Conservation (phyloP, 2,113 vertebrate genomes). For the Empidonax alnorum region DNA sequence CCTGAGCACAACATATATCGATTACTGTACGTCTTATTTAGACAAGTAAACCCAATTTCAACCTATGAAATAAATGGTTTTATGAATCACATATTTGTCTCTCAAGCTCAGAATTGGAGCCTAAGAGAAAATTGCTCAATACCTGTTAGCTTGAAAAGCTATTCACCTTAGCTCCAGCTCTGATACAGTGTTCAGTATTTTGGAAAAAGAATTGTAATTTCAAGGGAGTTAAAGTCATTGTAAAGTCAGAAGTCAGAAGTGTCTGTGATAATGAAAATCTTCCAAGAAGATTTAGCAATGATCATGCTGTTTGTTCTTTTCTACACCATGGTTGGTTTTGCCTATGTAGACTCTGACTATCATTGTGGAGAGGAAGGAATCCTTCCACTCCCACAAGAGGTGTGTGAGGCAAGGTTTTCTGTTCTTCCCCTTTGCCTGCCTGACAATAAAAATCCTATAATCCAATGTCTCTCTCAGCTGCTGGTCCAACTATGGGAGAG, state of each 20-base stretch:
- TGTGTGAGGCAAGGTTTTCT: not conserved
- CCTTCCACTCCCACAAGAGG: not conserved
- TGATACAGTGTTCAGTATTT: not conserved
- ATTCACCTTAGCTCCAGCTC: not conserved
- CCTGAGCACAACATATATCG: not conserved
- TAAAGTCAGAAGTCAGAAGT: not conserved
- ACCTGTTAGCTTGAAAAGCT: not conserved
- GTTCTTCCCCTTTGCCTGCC: not conserved
- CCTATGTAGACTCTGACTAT: not conserved
- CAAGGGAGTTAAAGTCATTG: not conserved
- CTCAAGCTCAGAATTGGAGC: not conserved
- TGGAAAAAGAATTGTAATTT: not conserved
- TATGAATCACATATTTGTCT: not conserved
- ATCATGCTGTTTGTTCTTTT: not conserved
- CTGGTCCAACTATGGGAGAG: slow-evolving; percentile 84
- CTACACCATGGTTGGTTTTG: not conserved
- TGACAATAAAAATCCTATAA: not conserved
- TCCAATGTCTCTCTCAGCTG: slow-evolving; percentile 70
- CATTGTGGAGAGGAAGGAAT: not conserved
- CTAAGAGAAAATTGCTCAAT: not conserved
- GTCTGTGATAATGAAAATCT: not conserved
- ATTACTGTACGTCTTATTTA: not conserved
- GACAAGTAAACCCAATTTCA: not conserved
- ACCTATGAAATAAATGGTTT: not conserved
- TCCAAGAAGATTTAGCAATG: not conserved